Conservation (phyloP, 2,888 invertebrate species). For the Nomada ruficornis region DNA sequence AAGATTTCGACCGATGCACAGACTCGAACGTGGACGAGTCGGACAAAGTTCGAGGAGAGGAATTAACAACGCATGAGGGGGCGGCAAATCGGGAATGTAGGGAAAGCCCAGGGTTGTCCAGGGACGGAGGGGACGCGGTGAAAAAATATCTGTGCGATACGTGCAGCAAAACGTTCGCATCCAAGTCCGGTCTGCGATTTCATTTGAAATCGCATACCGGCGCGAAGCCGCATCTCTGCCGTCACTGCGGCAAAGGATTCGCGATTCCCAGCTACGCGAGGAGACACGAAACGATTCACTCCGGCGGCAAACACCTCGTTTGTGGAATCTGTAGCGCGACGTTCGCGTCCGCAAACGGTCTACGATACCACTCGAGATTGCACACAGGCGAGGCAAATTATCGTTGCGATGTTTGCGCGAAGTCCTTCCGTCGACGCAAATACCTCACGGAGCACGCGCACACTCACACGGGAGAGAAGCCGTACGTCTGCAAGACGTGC, state of each 20-base stretch:
- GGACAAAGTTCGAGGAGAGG: no score
- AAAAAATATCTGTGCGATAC: slow-evolving; percentile 67
- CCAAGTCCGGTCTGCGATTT: slow-evolving; percentile 69
- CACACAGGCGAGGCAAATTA: slow-evolving; percentile 72
- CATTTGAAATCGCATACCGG: slow-evolving; percentile 71
- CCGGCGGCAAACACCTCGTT: slow-evolving; percentile 63
- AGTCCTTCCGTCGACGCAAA: slow-evolving; percentile 68
- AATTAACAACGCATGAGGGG: no score
- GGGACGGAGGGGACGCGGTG: neutral
- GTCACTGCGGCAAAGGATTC: slow-evolving; percentile 71
- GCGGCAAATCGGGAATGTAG: no score
- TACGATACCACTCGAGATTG: slow-evolving; percentile 68
- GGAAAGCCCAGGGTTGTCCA: neutral
- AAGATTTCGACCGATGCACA: no score
- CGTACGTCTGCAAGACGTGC: slow-evolving; percentile 69
- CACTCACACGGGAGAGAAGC: slow-evolving; percentile 74
- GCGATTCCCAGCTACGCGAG: slow-evolving; percentile 70
- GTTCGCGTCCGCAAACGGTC: slow-evolving; percentile 72
- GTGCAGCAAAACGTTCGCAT: slow-evolving; percentile 72
- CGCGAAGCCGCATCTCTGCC: slow-evolving; percentile 66
- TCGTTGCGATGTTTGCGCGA: slow-evolving; percentile 70
- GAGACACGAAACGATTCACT: slow-evolving; percentile 71
- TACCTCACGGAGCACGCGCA: slow-evolving; percentile 72
- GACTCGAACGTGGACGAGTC: no score
- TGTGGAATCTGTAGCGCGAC: slow-evolving; percentile 72